These are phyloP conservation scores for Herminia tarsipennalis DNA, from an alignment of 2,888 invertebrate species.

Conservation along the genomic window DNA sequence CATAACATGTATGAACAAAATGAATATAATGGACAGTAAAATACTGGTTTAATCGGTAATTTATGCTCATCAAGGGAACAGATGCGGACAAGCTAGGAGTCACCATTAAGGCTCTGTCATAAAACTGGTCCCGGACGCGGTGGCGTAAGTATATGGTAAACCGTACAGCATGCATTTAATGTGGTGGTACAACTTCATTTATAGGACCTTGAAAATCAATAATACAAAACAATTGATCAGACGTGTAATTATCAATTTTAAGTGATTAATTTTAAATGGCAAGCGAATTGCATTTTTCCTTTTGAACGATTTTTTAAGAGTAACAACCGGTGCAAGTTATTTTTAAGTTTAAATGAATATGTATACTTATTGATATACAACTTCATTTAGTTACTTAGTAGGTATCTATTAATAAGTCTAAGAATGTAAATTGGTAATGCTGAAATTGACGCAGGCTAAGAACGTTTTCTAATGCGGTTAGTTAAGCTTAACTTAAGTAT, in stretches of 20 bases:
- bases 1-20: constrained; percentile 44
- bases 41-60: constrained; percentile 58
- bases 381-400: no score
- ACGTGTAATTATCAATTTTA: not conserved
- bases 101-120: constrained; percentile 63
- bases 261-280: not conserved
- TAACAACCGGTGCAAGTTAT: no score
- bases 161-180: constrained; percentile 11
- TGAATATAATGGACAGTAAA: constrained; percentile 53
- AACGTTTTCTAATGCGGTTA: no score
- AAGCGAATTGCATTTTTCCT: no score
- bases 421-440: no score
- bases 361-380: no score
- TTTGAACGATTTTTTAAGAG: no score
- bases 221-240: no score
- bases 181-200: constrained; percentile 5
- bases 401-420: no score
- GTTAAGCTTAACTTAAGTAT: no score
- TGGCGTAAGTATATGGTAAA: constrained; percentile 55
- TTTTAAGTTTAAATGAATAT: no score
- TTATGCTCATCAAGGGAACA: constrained; percentile 64
- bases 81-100: constrained; percentile 60
- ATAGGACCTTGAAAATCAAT: constrained; percentile 1
- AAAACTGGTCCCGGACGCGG: constrained; percentile 62
- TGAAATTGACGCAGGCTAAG: no score